These are phyloP conservation scores for Macquaria australasica DNA, from an alignment of 2,113 vertebrate species.

Conservation along the genomic window DNA sequence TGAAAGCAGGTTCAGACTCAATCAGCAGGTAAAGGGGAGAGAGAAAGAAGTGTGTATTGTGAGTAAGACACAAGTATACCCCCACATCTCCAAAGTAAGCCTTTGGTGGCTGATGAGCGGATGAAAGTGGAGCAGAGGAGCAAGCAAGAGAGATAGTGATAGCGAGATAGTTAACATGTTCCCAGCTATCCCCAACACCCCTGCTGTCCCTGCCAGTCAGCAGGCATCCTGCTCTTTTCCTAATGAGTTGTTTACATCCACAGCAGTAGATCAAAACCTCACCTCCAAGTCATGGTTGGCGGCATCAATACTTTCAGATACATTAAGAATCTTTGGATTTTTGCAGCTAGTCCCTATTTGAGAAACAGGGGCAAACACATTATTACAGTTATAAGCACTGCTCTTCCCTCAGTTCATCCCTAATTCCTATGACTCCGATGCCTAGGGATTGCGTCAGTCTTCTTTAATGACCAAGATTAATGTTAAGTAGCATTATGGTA, in stretches of 20 bases:
- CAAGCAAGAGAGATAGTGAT: conserved; percentile 42
- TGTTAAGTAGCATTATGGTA: conserved; percentile 86
- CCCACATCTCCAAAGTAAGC: conserved; percentile 55
- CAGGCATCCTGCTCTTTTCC: conserved; percentile 64
- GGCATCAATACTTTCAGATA: conserved; percentile 56
- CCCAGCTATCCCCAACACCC: conserved; percentile 66
- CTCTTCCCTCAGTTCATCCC: conserved; percentile 58
- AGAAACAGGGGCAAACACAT: conserved; percentile 69
- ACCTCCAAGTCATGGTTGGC: conserved; percentile 66
- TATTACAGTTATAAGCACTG: conserved; percentile 69
- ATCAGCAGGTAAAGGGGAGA: conserved; percentile 65
- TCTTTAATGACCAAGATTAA: conserved; percentile 86
- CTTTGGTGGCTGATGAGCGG: conserved; percentile 62
- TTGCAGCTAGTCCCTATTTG: conserved; percentile 67
- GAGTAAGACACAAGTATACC: conserved; percentile 61
- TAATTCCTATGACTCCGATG: conserved; percentile 75
- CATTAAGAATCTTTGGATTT: conserved; percentile 45
- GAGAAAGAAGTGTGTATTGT: conserved; percentile 34
- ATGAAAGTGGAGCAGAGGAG: conserved; percentile 66
- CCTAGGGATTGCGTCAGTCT: conserved; percentile 82
- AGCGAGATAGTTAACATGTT: conserved; percentile 62
- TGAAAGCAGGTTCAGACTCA: conserved; percentile 70
- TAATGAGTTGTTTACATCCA: conserved; percentile 85
- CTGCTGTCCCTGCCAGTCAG: conserved; percentile 79
- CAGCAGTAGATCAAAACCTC: conserved; percentile 69